Evolutionary conservation across 2,888 invertebrate species (phyloP), one percentile per base, ranked within the genome.

Genomic region (Azorinus chamasolen): DNA sequence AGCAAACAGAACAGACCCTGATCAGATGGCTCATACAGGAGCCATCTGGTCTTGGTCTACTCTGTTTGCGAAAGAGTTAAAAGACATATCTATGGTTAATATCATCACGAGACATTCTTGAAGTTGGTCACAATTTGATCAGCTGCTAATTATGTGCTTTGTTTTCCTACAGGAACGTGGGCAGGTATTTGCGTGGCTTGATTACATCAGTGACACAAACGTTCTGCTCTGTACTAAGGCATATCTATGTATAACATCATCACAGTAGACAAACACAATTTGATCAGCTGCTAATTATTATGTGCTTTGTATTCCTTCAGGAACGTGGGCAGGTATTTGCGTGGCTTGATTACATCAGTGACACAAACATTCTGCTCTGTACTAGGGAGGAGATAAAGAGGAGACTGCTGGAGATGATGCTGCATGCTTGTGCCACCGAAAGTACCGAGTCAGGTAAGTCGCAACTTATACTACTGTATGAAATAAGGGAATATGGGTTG

Each of bases 261-360:
- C n/a, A n/a, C n/a, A n/a, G n/a, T n/a, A n/a, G n/a, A n/a, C n/a
- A n/a, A n/a, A n/a, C n/a, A n/a, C n/a, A n/a, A n/a, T n/a, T n/a
- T n/a, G n/a, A n/a, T n/a, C n/a, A n/a, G n/a, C n/a, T n/a, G n/a
- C n/a, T n/a, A n/a, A n/a, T n/a, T n/a, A n/a, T n/a, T n/a, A n/a
- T n/a, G n/a, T n/a, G n/a, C n/a, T 32, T 32, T 32, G 32, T 32
- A 4, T 4, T 32, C 5, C 10, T 32, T 6, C 78, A 94, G 93
- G 94, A 95, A 84, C 93, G 95, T 43, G 95, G 95, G 10, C 94
- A 95, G 89, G 95, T 95, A 0, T 92, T 95, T 86, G 94, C 95
- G 10, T 95, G 95, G 85, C 94, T 95, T 37, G 95, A 95, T 91
- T 91, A 94, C 45, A 89, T 95, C 45, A 94, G 94, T 8, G 90